These are phyloP conservation scores for Zonotrichia albicollis DNA, from an alignment of 2,797 vertebrate species.

Conservation along the genomic window DNA sequence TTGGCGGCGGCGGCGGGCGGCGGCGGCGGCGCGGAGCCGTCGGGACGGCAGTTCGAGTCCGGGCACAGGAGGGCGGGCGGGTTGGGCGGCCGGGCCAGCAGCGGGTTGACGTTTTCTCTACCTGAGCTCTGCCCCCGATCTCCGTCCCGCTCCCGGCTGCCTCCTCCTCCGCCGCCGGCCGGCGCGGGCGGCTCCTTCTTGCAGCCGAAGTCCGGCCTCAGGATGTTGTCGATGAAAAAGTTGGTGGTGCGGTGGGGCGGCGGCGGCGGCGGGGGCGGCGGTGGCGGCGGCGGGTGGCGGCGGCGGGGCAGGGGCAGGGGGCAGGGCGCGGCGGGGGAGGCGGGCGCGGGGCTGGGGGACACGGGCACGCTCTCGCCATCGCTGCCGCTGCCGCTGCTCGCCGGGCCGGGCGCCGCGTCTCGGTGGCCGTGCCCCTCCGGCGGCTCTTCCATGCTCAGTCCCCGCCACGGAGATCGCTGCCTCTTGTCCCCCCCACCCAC, in stretches of 20 bases:
- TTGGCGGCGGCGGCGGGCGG: conserved; percentile 45
- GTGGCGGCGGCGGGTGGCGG: conserved; percentile 80
- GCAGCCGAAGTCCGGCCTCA: conserved; percentile 96
- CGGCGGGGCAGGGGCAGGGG: conserved; percentile 72
- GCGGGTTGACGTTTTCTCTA: conserved; percentile 86
- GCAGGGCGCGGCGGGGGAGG: conserved; percentile 76
- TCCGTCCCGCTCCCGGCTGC: conserved; percentile 42
- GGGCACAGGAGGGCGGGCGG: conserved; percentile 83
- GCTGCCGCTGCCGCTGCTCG: conserved; percentile 72
- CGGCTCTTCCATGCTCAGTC: conserved; percentile 86
- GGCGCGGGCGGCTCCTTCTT: conserved; percentile 81
- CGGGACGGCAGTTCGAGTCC: conserved; percentile 88
- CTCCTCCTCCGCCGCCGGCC: conserved; percentile 51
- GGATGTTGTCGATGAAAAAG: conserved; percentile 92
- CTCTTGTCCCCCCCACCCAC: conserved; percentile 57
- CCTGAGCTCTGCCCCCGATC: conserved; percentile 85
- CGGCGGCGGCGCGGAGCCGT: conserved; percentile 73
- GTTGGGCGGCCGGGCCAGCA: conserved; percentile 80
- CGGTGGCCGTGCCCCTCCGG: conserved; percentile 81
- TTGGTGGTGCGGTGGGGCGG: conserved; percentile 91
- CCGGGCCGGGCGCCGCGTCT: conserved; percentile 80
- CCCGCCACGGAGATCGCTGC: conserved; percentile 69
- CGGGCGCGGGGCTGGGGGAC: conserved; percentile 84
- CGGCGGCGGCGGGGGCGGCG: conserved; percentile 78
- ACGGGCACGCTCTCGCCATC: conserved; percentile 89